Conservation (phyloP, 2,888 invertebrate genomes). For the Phasia obesa region DNA sequence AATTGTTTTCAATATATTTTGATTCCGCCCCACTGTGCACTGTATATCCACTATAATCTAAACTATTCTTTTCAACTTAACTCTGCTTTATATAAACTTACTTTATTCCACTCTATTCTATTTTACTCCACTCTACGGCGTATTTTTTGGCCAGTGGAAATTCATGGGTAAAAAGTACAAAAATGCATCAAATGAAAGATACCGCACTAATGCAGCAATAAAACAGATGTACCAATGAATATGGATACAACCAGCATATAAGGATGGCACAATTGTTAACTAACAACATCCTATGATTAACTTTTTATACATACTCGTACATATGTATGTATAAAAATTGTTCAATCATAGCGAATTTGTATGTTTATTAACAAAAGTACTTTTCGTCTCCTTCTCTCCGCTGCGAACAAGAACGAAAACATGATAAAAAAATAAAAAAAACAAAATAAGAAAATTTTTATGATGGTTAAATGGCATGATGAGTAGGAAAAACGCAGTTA, state of each 20-base stretch:
- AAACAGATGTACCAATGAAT: background rate
- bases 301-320: background rate
- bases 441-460: constrained; percentile 43
- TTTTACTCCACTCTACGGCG: background rate
- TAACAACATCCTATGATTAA: constrained; percentile 32
- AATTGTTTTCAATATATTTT: too few relatives aligned
- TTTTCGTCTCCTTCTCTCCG: constrained; percentile 22
- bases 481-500: constrained; percentile 8
- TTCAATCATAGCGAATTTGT: constrained; percentile 14
- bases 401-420: constrained; percentile 26
- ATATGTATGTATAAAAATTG: background rate
- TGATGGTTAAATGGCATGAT: constrained; percentile 65
- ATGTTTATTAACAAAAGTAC: constrained; percentile 44
- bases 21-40: too few relatives aligned
- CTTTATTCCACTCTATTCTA: background rate
- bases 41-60: too few relatives aligned
- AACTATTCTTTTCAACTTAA: too few relatives aligned
- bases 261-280: constrained; percentile 41
- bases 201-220: background rate
- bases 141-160: constrained; percentile 49
- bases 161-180: constrained; percentile 17
- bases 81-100: background rate
- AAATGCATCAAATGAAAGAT: background rate
- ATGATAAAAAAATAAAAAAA: constrained; percentile 6
- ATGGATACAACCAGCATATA: constrained; percentile 40